Evolutionary conservation across 2,113 vertebrate species (phyloP).

Genomic region (Bubo scandiacus): DNA sequence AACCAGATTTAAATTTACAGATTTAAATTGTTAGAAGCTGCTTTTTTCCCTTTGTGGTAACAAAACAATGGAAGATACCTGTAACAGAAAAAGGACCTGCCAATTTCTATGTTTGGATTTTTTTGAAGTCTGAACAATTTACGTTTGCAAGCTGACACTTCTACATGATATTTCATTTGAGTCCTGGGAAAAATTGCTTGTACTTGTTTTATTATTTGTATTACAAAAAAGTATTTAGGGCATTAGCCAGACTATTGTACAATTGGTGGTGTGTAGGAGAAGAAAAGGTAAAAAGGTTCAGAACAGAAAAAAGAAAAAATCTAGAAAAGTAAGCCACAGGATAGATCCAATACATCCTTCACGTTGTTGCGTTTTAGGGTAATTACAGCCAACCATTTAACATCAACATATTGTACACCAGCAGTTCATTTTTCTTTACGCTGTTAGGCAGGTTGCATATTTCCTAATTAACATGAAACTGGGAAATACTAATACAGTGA

Average conservation of each 20-base stretch:
- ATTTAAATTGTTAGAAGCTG: neutral
- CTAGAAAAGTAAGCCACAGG: neutral
- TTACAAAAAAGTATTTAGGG: neutral
- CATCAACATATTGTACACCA: neutral
- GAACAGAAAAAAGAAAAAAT: neutral
- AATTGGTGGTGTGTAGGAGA: neutral
- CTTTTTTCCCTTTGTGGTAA: neutral
- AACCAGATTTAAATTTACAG: neutral
- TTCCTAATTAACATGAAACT: neutral
- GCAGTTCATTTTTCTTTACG: neutral
- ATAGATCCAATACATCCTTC: neutral
- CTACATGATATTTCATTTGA: neutral
- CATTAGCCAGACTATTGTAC: neutral
- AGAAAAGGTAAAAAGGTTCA: neutral
- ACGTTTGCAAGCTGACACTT: neutral
- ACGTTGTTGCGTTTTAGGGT: neutral
- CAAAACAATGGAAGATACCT: neutral
- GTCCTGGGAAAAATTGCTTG: neutral
- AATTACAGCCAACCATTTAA: neutral
- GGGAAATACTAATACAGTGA: neutral
- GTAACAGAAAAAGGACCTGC: neutral
- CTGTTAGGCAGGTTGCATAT: neutral
- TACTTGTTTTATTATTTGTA: neutral
- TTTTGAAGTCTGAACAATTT: neutral
- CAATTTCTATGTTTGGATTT: neutral